phyloP scores from a whole-genome alignment of 2,113 vertebrate genomes.

The Lepidothrix coronata region DNA sequence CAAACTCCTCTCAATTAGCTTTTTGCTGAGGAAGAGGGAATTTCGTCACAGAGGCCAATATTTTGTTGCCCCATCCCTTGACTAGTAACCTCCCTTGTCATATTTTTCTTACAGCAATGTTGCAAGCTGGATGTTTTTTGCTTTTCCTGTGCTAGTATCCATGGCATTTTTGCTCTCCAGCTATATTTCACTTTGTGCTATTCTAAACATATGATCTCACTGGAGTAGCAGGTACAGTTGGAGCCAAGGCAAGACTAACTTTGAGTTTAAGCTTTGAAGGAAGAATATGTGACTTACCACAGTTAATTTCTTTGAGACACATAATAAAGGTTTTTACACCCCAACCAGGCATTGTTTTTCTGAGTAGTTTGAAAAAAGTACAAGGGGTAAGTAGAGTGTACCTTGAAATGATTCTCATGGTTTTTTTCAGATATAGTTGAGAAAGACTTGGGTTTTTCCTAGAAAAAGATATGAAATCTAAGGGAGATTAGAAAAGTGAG shows the following conservation, averaged over 20 bases:
- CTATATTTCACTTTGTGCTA: background rate
- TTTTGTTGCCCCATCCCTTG: background rate
- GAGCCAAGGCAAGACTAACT: conserved; percentile 3
- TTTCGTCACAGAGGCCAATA: background rate
- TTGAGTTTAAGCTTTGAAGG: background rate
- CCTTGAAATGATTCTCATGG: background rate
- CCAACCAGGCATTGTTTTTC: background rate
- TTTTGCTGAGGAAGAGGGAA: background rate
- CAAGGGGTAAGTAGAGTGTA: background rate
- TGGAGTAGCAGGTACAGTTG: conserved; percentile 21
- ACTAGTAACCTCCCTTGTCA: background rate
- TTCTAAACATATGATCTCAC: conserved; percentile 29
- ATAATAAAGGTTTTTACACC: background rate
- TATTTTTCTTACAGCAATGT: background rate
- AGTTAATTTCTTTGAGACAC: background rate
- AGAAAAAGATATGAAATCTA: background rate
- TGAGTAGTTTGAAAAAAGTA: background rate
- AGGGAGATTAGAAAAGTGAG: background rate
- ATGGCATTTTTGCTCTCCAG: background rate
- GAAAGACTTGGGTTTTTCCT: background rate
- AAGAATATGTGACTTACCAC: background rate
- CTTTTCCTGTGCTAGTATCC: background rate
- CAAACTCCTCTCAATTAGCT: background rate
- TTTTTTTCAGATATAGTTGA: background rate
- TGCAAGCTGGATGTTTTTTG: background rate